These are phyloP conservation scores for Gastracanthus pulcherrimus DNA, from an alignment of 2,888 invertebrate genomes.

Conservation along the genomic window DNA sequence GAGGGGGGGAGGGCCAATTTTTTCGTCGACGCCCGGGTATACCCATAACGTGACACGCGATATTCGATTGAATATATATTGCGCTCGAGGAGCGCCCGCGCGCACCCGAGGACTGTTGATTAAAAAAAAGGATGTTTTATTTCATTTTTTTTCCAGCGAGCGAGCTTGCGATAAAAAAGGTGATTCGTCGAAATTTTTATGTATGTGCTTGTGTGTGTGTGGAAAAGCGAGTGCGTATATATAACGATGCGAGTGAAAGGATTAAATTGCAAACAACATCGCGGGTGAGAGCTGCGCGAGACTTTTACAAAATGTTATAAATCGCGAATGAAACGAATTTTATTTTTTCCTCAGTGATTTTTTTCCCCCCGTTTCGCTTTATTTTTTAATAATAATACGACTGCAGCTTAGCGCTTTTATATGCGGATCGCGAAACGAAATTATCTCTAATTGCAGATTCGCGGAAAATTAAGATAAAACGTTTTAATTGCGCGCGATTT, in stretches of 20 bases:
- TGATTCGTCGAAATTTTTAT: conserved; percentile 34
- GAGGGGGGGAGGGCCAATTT: conserved; percentile 13
- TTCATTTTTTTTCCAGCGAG: conserved; percentile 29
- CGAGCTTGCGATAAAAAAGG: background rate
- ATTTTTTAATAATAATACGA: conserved; percentile 25
- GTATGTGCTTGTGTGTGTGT: too few relatives aligned
- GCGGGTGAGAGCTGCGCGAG: conserved; percentile 7
- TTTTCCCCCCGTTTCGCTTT: background rate
- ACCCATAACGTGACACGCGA: background rate
- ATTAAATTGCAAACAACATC: conserved; percentile 57
- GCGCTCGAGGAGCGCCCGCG: background rate
- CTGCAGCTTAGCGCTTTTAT: conserved; percentile 7
- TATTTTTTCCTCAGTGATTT: background rate
- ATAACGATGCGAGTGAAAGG: conserved; percentile 48
- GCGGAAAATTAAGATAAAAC: conserved; percentile 46
- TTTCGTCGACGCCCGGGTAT: background rate
- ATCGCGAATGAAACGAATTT: conserved; percentile 23
- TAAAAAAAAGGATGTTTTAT: conserved; percentile 47
- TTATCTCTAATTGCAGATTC: conserved; percentile 50
- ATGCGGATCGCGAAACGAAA: conserved; percentile 33
- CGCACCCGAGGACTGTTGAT: conserved; percentile 19
- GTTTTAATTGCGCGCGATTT: conserved; percentile 41
- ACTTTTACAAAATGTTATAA: conserved; percentile 52
- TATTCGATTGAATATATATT: conserved; percentile 38
- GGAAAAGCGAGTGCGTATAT: background rate